Conservation (phyloP, 2,797 vertebrate genomes). For the Manis javanica region DNA sequence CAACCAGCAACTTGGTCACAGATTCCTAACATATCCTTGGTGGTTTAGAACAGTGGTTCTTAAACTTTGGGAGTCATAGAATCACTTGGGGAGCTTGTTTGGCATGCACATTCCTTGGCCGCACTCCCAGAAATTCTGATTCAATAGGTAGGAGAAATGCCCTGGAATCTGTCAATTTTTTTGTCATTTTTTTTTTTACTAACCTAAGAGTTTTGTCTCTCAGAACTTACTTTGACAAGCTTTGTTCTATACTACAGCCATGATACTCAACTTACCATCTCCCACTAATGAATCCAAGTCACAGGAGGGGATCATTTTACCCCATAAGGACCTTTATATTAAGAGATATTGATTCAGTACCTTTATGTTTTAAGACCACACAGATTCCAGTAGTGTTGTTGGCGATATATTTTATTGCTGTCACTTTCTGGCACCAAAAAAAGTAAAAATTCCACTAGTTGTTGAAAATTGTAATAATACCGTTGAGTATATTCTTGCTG, state of each 20-base stretch:
- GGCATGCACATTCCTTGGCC: neutral
- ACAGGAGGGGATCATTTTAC: neutral
- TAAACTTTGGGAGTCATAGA: neutral
- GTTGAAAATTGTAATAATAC: neutral
- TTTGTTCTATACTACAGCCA: neutral
- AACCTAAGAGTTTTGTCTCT: neutral
- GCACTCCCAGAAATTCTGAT: neutral
- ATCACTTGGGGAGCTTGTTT: neutral
- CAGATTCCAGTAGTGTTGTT: neutral
- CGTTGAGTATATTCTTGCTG: neutral
- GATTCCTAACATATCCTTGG: neutral
- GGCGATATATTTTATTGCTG: neutral
- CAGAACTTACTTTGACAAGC: neutral
- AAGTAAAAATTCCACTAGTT: neutral
- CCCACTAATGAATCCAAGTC: neutral
- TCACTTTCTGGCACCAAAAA: neutral
- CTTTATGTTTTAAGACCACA: neutral
- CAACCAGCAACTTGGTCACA: neutral
- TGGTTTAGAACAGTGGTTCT: neutral
- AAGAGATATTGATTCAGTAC: neutral
- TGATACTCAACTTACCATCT: neutral
- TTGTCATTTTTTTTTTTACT: neutral
- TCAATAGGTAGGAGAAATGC: neutral
- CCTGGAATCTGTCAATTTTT: neutral
- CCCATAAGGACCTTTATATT: neutral